Conservation (phyloP, 2,888 invertebrate species). For the Galerucella nymphaeae region DNA sequence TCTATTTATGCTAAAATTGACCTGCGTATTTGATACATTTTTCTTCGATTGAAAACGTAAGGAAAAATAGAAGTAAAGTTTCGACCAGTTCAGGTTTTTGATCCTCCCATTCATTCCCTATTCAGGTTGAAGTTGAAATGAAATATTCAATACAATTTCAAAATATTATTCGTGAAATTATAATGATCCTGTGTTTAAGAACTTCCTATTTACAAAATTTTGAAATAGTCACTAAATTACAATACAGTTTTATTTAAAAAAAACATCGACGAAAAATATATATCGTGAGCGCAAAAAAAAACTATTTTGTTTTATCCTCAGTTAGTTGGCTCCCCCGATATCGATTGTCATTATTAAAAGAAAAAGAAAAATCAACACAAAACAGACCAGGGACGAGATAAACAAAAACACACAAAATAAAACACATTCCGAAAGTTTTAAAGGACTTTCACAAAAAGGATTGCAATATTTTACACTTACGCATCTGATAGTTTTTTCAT, state of each 20-base stretch:
- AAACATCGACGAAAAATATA: slow-evolving; percentile 31
- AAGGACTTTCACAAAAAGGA: slow-evolving; percentile 33
- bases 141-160: too few species aligned
- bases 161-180: too few species aligned
- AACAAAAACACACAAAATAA: slow-evolving; percentile 56
- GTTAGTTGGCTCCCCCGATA: slow-evolving; percentile 60
- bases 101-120: too few species aligned
- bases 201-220: slow-evolving; percentile 32
- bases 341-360: slow-evolving; percentile 45
- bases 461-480: background rate
- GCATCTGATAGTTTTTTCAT: background rate
- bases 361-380: slow-evolving; percentile 60
- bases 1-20: too few species aligned
- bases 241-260: slow-evolving; percentile 35
- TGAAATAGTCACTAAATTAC: slow-evolving; percentile 32
- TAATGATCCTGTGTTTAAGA: slow-evolving; percentile 25
- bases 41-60: too few species aligned
- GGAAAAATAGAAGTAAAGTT: too few species aligned
- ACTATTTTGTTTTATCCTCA: slow-evolving; percentile 36
- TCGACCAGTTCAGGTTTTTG: too few species aligned
- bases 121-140: background rate
- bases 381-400: slow-evolving; percentile 63
- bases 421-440: slow-evolving; percentile 59
- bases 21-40: too few species aligned
- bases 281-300: slow-evolving; percentile 32